Percentiles rank a stretch among this genome's conserved stretches.
Conservation (phyloP, 2,797 vertebrate species). For the Phoeniculus purpureus region DNA sequence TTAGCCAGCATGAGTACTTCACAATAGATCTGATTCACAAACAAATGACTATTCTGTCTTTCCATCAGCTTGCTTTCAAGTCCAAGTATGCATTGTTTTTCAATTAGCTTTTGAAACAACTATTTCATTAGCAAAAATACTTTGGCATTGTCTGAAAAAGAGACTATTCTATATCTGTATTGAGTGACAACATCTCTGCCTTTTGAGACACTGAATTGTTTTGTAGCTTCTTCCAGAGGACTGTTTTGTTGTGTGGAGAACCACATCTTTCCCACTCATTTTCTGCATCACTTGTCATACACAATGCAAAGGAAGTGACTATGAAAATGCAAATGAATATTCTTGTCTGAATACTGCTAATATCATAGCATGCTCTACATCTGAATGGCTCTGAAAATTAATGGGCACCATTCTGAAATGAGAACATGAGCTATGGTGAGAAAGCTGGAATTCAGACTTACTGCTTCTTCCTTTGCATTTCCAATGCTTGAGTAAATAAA, state of each 20-base stretch:
- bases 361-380: neutral
- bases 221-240: conserved; percentile 5
- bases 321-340: conserved; percentile 42
- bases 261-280: conserved; percentile 11
- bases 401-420: neutral
- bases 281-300: conserved; percentile 34
- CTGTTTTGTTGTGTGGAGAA: neutral
- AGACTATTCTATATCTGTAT: neutral
- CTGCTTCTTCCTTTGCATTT: neutral
- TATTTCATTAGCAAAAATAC: neutral
- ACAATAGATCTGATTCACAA: conserved; percentile 14
- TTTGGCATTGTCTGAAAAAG: neutral
- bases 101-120: conserved; percentile 31
- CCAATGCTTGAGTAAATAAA: neutral
- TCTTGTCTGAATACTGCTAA: neutral
- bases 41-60: neutral
- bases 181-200: neutral
- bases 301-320: conserved; percentile 39
- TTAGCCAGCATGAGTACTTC: neutral
- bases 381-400: conserved; percentile 10
- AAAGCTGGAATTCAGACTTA: conserved; percentile 38
- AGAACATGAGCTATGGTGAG: neutral
- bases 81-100: conserved; percentile 36
- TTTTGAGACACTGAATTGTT: neutral
- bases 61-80: conserved; percentile 21